Evolutionary conservation across 2,888 invertebrate genomes (phyloP), one percentile per base, ranked within the genome.

Genomic region (Tinea semifulvella): DNA sequence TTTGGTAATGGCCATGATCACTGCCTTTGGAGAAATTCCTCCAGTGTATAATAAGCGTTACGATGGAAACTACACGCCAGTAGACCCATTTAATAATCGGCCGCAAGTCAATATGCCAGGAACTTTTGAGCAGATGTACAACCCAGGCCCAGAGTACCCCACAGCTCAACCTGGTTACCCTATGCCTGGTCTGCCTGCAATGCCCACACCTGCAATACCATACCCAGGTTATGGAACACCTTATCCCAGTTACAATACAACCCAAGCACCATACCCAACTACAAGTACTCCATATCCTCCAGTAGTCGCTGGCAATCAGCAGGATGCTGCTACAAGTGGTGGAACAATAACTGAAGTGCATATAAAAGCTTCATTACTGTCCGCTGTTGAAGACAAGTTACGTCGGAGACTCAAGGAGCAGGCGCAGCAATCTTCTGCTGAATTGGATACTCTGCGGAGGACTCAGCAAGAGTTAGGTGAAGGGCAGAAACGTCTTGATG

Each of bases 281-380:
- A 69, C 74, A 56, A 68, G 64, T 27, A 54, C 52, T 42, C 58
- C 58, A 13, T 57, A 57, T 27, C 48, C 58, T 26, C 67, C 67
- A 27, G 65, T 64, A 46, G 71, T 66, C 28, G 56, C 67, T 17
- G 51, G 57, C 27, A 48, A 57, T 8, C 64, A 68, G 2, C 71
- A 74, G 3, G 73, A 71, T 46, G 68, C 71, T 10, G 61, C 66
- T 20, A 55, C 60, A 38, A 56, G 63, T 27, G 82, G 85, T 46
- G 92, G 92, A 14, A 94, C 94, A n/a, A 95, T 96, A 47, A 92
- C 96, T 40, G 95, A 97, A 57, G 96, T 97, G 63, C 96, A 98
- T 64, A 94, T 99, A 50, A 88, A 93, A 61, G 94, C 92, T 18
- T 98, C 98, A 1, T 79, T 99, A 16, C 74, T 97, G 13, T 95